Percentiles rank a stretch among this genome's conserved stretches.
Evolutionary conservation across 2,888 invertebrate genomes (phyloP).

Genomic region (Agrochola lychnidis): DNA sequence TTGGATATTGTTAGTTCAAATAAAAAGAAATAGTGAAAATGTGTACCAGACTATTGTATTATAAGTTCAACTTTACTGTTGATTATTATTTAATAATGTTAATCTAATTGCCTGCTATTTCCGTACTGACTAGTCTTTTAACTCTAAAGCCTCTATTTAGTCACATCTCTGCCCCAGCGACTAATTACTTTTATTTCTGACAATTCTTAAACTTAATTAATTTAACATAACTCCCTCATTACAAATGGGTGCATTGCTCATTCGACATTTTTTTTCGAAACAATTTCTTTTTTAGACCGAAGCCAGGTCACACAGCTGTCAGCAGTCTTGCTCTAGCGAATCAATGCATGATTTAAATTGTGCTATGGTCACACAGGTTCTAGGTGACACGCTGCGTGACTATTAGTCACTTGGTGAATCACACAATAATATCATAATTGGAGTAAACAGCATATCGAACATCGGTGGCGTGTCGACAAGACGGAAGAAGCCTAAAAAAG

Average conservation of each 20-base stretch:
- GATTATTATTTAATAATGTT: not conserved
- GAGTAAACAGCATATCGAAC: not conserved
- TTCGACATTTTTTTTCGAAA: not conserved
- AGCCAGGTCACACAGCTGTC: not conserved
- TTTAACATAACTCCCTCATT: not conserved
- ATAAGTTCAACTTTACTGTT: not conserved
- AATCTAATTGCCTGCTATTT: not conserved
- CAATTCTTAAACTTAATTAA: no score
- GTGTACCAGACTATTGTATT: not conserved
- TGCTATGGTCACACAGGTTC: not conserved
- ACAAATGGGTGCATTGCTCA: not conserved
- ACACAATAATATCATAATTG: no score
- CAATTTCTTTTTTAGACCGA: not conserved
- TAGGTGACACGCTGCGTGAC: not conserved
- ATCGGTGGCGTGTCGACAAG: not conserved
- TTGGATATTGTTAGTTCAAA: not conserved
- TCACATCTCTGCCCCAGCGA: not conserved
- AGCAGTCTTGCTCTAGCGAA: not conserved
- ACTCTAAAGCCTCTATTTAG: not conserved
- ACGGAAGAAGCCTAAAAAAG: not conserved
- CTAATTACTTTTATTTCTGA: not conserved
- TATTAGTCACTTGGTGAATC: not conserved
- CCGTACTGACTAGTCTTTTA: not conserved
- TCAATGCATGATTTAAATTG: not conserved
- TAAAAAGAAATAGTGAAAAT: no score